Evolutionary conservation across 1,140 invertebrate genomes (phyloP).

Genomic region (Drosophila kikkawai): DNA sequence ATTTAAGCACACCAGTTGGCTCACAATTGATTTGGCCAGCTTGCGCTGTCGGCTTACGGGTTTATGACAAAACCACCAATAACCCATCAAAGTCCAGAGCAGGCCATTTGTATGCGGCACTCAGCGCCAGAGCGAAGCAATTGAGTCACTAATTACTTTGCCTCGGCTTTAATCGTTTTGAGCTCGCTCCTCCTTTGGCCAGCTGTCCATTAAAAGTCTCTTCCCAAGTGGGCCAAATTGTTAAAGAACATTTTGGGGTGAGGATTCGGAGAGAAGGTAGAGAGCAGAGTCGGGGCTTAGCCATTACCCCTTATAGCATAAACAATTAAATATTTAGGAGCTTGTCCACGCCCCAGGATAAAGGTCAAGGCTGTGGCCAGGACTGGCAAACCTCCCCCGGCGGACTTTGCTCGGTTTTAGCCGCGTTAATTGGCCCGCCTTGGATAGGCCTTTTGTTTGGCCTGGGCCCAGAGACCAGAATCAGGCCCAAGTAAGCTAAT

Average conservation of each 20-base stretch:
- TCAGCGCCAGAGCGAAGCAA: constrained; percentile 64
- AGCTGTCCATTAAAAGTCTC: constrained; percentile 74
- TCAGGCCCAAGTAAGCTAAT: constrained; percentile 61
- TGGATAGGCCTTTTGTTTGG: constrained; percentile 66
- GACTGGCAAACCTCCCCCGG: constrained; percentile 34
- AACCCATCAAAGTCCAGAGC: constrained; percentile 48
- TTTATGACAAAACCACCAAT: constrained; percentile 54
- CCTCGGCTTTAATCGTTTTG: constrained; percentile 65
- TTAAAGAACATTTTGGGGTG: constrained; percentile 44
- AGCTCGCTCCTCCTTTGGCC: constrained; percentile 6
- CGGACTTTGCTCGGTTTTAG: constrained; percentile 60
- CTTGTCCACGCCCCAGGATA: constrained; percentile 66
- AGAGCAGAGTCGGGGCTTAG: background rate
- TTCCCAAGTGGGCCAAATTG: constrained; percentile 50
- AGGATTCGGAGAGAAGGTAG: background rate
- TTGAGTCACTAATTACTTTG: constrained; percentile 82
- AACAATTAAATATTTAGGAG: constrained; percentile 79
- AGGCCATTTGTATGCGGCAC: constrained; percentile 70
- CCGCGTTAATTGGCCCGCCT: constrained; percentile 72
- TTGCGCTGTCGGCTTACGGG: constrained; percentile 36
- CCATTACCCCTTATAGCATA: constrained; percentile 57
- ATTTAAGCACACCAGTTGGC: constrained; percentile 41
- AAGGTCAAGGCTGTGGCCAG: constrained; percentile 74
- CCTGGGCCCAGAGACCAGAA: constrained; percentile 8
- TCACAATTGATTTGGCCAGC: constrained; percentile 47